phyloP scores from a whole-genome alignment of 2,888 invertebrate genomes.

The Agelastica alni region DNA sequence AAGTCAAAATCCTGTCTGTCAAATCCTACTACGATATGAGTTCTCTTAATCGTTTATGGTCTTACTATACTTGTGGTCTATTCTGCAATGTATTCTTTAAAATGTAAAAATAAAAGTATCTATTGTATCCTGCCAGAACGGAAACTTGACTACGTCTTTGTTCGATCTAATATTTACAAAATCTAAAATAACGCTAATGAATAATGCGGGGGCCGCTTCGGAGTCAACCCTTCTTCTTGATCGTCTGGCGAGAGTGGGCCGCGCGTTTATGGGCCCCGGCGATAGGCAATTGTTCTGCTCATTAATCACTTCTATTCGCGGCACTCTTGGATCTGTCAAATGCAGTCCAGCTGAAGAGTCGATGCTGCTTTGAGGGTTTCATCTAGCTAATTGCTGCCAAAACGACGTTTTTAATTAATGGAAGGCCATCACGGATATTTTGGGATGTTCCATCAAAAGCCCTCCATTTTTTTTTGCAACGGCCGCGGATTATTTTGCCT shows the following conservation, averaged over 20 bases:
- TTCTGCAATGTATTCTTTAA: too few relatives aligned
- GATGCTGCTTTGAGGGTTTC: constrained; percentile 56
- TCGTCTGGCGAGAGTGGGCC: constrained; percentile 36
- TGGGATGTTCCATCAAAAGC: constrained; percentile 44
- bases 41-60: too few relatives aligned
- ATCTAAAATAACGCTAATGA: constrained; percentile 53
- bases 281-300: constrained; percentile 57
- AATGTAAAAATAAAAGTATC: too few relatives aligned
- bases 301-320: constrained; percentile 56
- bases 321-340: constrained; percentile 57
- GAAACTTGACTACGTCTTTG: background rate
- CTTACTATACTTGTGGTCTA: too few relatives aligned
- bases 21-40: too few relatives aligned
- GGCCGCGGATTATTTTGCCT: constrained; percentile 22
- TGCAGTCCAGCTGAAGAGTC: constrained; percentile 55
- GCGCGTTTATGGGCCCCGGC: constrained; percentile 36
- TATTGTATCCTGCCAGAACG: too few relatives aligned
- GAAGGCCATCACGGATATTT: constrained; percentile 52
- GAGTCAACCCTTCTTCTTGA: constrained; percentile 51
- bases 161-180: constrained; percentile 46
- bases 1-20: too few relatives aligned
- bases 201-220: constrained; percentile 39
- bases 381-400: constrained; percentile 57
- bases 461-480: constrained; percentile 27
- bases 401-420: constrained; percentile 58